These are phyloP conservation scores for Edolisoma coerulescens DNA, from an alignment of 2,113 vertebrate genomes.

Conservation along the genomic window DNA sequence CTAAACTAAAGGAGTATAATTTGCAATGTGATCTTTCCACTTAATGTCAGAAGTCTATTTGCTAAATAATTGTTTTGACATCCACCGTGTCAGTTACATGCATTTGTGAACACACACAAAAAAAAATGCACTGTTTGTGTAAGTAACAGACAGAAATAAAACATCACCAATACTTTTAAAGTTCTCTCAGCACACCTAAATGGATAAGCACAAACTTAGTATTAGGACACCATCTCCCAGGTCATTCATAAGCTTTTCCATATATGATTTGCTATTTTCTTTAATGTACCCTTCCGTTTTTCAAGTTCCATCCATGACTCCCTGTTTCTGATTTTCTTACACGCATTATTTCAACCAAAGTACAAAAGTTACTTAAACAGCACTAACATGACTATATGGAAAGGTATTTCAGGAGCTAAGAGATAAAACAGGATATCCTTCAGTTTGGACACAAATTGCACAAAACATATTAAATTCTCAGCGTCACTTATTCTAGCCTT, in stretches of 20 bases:
- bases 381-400: background rate
- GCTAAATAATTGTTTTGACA: background rate
- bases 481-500: background rate
- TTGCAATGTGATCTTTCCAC: background rate
- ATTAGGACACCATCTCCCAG: background rate
- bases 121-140: background rate
- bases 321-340: background rate
- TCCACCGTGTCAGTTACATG: background rate
- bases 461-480: background rate
- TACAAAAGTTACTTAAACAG: background rate
- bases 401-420: background rate
- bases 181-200: background rate
- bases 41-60: background rate
- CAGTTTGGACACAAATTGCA: background rate
- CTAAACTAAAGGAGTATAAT: rapidly evolving
- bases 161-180: background rate
- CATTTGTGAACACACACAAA: background rate
- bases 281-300: background rate
- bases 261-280: background rate
- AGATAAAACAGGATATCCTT: background rate
- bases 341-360: background rate
- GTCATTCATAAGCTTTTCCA: background rate
- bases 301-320: background rate
- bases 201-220: background rate
- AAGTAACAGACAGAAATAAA: background rate